Conservation (phyloP, 1,140 invertebrate genomes). For the Panagrolaimus sp. region DNA sequence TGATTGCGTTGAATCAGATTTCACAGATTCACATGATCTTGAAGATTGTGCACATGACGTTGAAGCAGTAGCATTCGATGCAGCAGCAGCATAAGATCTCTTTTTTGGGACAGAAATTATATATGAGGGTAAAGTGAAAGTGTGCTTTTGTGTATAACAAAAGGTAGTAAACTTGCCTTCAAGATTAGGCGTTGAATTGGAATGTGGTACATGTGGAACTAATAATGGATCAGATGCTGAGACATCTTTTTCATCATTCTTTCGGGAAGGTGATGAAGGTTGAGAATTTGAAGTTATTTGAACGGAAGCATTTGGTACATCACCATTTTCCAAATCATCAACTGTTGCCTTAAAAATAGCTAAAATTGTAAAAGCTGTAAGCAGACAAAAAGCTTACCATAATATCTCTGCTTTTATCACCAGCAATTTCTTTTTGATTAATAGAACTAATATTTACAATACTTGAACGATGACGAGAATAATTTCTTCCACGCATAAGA, state of each 20-base stretch:
- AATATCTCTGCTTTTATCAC: not conserved
- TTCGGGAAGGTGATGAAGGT: constrained; percentile 2
- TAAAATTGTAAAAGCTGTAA: no score
- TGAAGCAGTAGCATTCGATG: no score
- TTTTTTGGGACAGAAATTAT: not conserved
- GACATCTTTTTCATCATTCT: not conserved
- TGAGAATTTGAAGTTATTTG: not conserved
- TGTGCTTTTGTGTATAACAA: not conserved
- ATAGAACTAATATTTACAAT: not conserved
- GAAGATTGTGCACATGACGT: no score
- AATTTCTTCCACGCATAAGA: not conserved
- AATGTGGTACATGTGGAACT: not conserved
- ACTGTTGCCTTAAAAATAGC: no score
- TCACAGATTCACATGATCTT: no score
- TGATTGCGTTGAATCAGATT: no score
- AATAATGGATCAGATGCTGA: not conserved
- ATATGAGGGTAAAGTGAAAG: not conserved
- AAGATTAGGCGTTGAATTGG: constrained; percentile 1
- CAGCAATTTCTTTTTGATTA: not conserved
- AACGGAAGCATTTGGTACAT: not conserved
- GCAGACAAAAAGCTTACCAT: not conserved
- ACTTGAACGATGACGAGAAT: not conserved
- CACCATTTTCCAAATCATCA: not conserved
- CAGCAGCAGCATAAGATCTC: not conserved
- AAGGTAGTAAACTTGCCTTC: not conserved